These are phyloP conservation scores for Cotesia congregata DNA, from an alignment of 2,888 invertebrate genomes.

Conservation along the genomic window DNA sequence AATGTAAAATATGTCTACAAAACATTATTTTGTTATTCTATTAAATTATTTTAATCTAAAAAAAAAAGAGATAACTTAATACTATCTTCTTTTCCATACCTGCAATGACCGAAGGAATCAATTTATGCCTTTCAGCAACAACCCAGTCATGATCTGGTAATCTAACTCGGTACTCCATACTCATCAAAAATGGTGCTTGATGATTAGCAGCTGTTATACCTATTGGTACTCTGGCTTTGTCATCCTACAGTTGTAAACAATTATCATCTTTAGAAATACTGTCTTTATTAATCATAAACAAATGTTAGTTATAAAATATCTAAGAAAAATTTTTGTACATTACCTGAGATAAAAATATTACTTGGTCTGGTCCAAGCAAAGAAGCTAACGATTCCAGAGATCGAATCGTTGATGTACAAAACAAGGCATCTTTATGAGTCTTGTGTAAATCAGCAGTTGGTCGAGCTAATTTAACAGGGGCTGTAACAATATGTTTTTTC, in stretches of 20 bases:
- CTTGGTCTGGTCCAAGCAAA: conserved; percentile 51
- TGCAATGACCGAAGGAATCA: conserved; percentile 49
- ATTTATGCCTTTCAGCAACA: conserved; percentile 58
- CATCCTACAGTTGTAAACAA: conserved; percentile 43
- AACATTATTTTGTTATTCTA: no score
- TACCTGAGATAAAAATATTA: conserved; percentile 55
- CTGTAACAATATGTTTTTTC: conserved; percentile 56
- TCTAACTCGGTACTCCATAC: conserved; percentile 54
- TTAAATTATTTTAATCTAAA: no score
- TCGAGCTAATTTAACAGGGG: conserved; percentile 54
- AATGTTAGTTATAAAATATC: no score
- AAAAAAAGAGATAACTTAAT: no score
- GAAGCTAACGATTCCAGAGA: conserved; percentile 53
- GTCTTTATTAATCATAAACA: no score
- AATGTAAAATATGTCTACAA: no score
- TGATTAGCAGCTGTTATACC: conserved; percentile 65
- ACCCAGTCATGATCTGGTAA: conserved; percentile 62
- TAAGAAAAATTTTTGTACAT: no score
- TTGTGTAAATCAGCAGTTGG: conserved; percentile 43
- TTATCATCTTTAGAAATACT: no score
- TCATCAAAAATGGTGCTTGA: conserved; percentile 62
- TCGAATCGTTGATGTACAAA: conserved; percentile 53
- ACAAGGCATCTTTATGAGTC: conserved; percentile 54
- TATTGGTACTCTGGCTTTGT: conserved; percentile 63
- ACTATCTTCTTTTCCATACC: no score